Base-by-base conservation (phyloP, 2,888 invertebrate genomes). In the Fissipunctia ypsillon region DNA sequence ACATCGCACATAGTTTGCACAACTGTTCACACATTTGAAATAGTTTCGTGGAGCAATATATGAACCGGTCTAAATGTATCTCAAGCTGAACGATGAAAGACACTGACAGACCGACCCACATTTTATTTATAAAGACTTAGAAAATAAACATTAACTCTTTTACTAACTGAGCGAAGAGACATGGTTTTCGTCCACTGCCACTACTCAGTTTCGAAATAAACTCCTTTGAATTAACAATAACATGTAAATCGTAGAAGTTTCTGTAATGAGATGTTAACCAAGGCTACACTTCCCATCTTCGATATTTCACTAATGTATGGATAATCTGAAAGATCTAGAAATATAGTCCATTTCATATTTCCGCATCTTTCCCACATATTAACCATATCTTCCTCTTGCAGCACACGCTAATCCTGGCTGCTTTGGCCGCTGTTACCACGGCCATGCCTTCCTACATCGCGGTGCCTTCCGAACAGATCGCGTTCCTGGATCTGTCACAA, bases 401-500 rank as follows among this genome's bases (percentile, higher is more conserved):
- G 96, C 88, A 93, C 73, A 78, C 92, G 48, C 59, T 94, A 78
- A 90, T 95, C 63, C 78, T 95, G 69, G 87, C 92, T 41, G 86
- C 93, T 52, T 59, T 93, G 38, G 89, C 90, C 10, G 92, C 93
- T 60, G 87, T 91, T 28, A 91, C 92, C 2, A 76, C 91, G 61
- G 97, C 96, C 28, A 95, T 96, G 87, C 97, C 97, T 0, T 96
- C 97, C 22, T 97, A 96, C 94, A 96, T 97, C 80, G 97, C 97
- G 28, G 97, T 97, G 31, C 97, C 97, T 0, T 96, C 97, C 3
- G 97, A 97, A 85, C 97, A 97, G 88, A 95, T 97, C 78, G 96
- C 97, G 67, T 96, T 97, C 88, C 92, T 97, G 82, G 97, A 97
- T 87, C 92, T 97, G 57, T 94, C 94, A 31, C 94, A 95, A 2